Percentiles rank a stretch among this genome's conserved stretches.
These are phyloP conservation scores for Pygmarrhopalites habei DNA, from an alignment of 1,140 invertebrate genomes.

Conservation along the genomic window DNA sequence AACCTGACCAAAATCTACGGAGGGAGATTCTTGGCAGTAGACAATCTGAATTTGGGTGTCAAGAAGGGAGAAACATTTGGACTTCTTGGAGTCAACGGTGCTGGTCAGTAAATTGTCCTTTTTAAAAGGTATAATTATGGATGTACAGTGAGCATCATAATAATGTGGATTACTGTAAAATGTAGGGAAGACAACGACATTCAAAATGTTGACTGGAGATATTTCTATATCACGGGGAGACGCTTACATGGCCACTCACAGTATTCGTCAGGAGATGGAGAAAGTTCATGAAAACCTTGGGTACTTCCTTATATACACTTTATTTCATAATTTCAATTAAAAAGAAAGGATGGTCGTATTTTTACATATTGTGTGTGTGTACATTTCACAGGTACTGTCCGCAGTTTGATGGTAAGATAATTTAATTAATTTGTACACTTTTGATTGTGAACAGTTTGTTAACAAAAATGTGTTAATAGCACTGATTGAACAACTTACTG, in stretches of 20 bases:
- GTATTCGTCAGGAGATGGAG: slow-evolving; percentile 46
- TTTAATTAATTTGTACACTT: too few relatives aligned
- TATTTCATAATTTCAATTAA: too few relatives aligned
- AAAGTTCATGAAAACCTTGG: slow-evolving; percentile 42
- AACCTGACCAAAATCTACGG: slow-evolving; percentile 16
- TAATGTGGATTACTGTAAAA: too few relatives aligned
- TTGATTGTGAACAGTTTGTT: too few relatives aligned
- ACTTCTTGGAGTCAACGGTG: slow-evolving; percentile 40
- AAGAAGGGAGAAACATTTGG: slow-evolving; percentile 19
- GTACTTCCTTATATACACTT: too few relatives aligned
- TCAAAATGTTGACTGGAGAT: slow-evolving; percentile 82
- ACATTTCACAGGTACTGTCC: too few relatives aligned
- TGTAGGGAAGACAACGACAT: slow-evolving; percentile 74
- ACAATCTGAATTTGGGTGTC: slow-evolving; percentile 16
- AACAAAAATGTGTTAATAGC: too few relatives aligned
- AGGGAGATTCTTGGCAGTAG: slow-evolving; percentile 42
- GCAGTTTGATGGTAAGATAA: slow-evolving; percentile 74
- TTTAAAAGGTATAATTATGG: too few relatives aligned
- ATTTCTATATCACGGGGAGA: slow-evolving; percentile 54
- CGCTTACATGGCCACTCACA: slow-evolving; percentile 49
- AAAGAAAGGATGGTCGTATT: too few relatives aligned
- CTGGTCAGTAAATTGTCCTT: too few relatives aligned
- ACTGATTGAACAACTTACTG: slow-evolving; percentile 69
- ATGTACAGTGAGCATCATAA: too few relatives aligned
- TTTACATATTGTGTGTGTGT: too few relatives aligned